These are phyloP conservation scores for Drosophila gaucha DNA, from an alignment of 2,888 invertebrate species.

Conservation along the genomic window DNA sequence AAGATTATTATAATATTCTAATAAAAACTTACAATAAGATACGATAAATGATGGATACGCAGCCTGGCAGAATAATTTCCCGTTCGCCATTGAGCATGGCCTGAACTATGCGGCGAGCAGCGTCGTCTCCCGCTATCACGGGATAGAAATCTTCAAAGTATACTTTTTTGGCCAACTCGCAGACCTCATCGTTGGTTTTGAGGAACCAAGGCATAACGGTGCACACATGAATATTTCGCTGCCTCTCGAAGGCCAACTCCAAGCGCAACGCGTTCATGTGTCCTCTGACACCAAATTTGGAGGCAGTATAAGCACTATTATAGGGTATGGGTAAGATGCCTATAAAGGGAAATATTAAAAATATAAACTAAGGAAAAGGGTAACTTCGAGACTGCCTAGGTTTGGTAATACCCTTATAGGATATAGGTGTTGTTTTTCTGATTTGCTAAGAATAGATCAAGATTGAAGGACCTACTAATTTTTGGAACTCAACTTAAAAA, in stretches of 20 bases:
- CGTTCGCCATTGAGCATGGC: constrained; percentile 67
- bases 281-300: constrained; percentile 82
- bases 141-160: constrained; percentile 39
- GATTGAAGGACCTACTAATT: too few relatives aligned
- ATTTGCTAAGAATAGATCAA: too few relatives aligned
- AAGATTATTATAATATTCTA: not conserved
- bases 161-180: not conserved
- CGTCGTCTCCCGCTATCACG: constrained; percentile 48
- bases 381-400: too few relatives aligned
- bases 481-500: too few relatives aligned
- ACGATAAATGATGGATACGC: constrained; percentile 27
- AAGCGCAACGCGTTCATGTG: constrained; percentile 77
- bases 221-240: constrained; percentile 62
- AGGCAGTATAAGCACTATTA: constrained; percentile 74
- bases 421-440: too few relatives aligned
- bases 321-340: constrained; percentile 50
- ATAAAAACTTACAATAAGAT: constrained; percentile 36
- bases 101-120: constrained; percentile 55
- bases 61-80: constrained; percentile 65
- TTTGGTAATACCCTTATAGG: too few relatives aligned
- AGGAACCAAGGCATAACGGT: constrained; percentile 83
- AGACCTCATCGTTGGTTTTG: constrained; percentile 61
- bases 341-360: too few relatives aligned
- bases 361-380: too few relatives aligned
- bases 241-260: constrained; percentile 72